Evolutionary conservation across 2,888 invertebrate genomes (phyloP).

Genomic region (Napeogenes inachia): DNA sequence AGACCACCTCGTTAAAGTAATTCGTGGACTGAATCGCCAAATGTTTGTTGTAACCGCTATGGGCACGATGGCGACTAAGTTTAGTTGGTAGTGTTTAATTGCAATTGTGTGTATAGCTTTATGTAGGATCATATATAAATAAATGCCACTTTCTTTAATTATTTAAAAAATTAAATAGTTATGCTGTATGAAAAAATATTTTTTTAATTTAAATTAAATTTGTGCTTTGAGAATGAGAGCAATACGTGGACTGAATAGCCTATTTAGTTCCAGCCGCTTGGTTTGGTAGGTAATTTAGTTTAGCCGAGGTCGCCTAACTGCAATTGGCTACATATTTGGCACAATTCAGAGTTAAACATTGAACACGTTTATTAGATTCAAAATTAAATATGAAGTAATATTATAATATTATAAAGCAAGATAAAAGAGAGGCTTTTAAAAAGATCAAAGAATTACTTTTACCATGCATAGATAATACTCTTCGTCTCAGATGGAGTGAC

Average conservation of each 20-base stretch:
- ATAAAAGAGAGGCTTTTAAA: not conserved
- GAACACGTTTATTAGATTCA: not conserved
- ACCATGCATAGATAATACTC: not conserved
- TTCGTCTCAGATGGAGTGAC: not conserved
- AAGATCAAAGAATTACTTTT: not conserved
- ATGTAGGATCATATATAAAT: not conserved
- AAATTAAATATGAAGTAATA: not conserved
- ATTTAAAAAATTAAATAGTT: not conserved
- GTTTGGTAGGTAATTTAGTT: not conserved
- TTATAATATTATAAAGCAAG: not conserved
- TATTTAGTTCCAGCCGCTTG: conserved; percentile 1
- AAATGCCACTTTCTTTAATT: not conserved
- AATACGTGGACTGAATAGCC: not conserved
- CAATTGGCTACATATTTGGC: conserved; percentile 4
- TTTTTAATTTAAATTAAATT: not conserved
- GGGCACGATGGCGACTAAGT: conserved; percentile 4
- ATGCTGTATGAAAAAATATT: not conserved
- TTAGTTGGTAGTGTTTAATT: not conserved
- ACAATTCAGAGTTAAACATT: conserved; percentile 1
- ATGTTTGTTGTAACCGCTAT: conserved; percentile 19
- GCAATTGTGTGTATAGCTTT: not conserved
- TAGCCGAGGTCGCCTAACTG: conserved; percentile 2
- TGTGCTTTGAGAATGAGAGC: not conserved
- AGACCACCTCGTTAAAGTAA: conserved; percentile 25
- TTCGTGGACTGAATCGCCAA: conserved; percentile 21